Evolutionary conservation across 2,797 vertebrate genomes (phyloP).

Genomic region (Urocyon cinereoargenteus): DNA sequence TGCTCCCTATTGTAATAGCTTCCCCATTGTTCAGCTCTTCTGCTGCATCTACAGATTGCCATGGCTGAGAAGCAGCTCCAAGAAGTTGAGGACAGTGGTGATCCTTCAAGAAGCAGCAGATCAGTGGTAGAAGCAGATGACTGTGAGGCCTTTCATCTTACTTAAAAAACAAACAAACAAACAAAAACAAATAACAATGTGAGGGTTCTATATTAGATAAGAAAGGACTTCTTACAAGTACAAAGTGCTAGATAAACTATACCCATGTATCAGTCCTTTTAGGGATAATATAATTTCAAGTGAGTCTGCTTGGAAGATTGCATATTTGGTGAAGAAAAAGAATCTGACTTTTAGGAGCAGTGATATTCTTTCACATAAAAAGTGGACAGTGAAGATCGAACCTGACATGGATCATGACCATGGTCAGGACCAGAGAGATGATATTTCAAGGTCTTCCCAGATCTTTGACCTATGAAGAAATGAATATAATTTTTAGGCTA

Average conservation of each 20-base stretch:
- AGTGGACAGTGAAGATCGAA: not conserved
- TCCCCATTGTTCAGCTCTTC: conserved; percentile 1
- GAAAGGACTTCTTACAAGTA: not conserved
- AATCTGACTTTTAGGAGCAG: not conserved
- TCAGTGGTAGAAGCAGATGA: not conserved
- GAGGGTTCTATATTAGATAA: not conserved
- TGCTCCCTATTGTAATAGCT: not conserved
- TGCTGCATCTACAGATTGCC: not conserved
- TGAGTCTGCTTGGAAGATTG: not conserved
- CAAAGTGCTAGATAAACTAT: not conserved
- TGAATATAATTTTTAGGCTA: not conserved
- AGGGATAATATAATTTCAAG: not conserved
- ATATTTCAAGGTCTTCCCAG: not conserved
- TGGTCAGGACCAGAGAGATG: not conserved
- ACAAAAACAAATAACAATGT: not conserved
- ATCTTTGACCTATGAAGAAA: not conserved
- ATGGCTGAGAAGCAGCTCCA: not conserved
- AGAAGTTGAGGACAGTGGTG: not conserved
- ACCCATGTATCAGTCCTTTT: not conserved
- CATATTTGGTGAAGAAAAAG: not conserved
- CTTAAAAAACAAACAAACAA: not conserved
- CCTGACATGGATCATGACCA: not conserved
- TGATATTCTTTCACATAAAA: not conserved
- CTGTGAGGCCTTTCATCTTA: not conserved
- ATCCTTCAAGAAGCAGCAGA: not conserved